These are phyloP conservation scores for Apis laboriosa DNA, from an alignment of 1,140 invertebrate genomes.

Conservation along the genomic window DNA sequence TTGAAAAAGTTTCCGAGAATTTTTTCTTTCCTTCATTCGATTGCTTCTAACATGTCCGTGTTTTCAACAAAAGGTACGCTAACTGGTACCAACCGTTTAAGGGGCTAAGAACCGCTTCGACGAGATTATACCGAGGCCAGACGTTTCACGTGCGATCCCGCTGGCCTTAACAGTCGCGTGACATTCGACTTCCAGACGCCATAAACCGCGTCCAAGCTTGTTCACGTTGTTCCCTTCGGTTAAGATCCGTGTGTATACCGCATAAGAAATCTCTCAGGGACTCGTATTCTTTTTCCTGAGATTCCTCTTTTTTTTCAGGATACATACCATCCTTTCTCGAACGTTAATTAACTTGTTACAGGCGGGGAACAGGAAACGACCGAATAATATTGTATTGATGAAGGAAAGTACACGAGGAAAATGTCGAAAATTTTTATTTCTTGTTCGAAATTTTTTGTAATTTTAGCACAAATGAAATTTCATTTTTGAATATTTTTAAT, in stretches of 20 bases:
- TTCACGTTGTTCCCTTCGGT: slow-evolving; percentile 27
- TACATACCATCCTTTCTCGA: not conserved
- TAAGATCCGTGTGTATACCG: not conserved
- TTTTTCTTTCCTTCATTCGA: not conserved
- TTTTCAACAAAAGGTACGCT: slow-evolving; percentile 33
- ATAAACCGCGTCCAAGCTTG: slow-evolving; percentile 35
- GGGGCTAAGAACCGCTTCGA: slow-evolving; percentile 30
- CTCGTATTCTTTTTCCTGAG: not conserved
- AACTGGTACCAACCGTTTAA: slow-evolving; percentile 38
- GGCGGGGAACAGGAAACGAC: not conserved
- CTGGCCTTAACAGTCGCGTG: slow-evolving; percentile 40
- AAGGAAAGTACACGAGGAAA: not conserved
- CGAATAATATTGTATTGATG: not conserved
- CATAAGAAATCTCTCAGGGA: not conserved
- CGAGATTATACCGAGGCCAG: slow-evolving; percentile 28
- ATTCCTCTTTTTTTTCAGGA: not conserved
- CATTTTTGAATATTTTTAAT: not conserved
- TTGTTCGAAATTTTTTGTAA: not conserved
- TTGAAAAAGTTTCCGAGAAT: not conserved
- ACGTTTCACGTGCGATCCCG: slow-evolving; percentile 30
- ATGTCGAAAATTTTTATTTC: not conserved
- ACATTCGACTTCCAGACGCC: slow-evolving; percentile 49
- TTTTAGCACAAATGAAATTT: not conserved
- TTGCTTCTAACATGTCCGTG: slow-evolving; percentile 4
- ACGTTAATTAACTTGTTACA: slow-evolving; percentile 28